A percentile compares a stretch with the other conserved stretches of the same genome.
phyloP scores from a whole-genome alignment of 2,797 vertebrate genomes.

The Octomys mimax region DNA sequence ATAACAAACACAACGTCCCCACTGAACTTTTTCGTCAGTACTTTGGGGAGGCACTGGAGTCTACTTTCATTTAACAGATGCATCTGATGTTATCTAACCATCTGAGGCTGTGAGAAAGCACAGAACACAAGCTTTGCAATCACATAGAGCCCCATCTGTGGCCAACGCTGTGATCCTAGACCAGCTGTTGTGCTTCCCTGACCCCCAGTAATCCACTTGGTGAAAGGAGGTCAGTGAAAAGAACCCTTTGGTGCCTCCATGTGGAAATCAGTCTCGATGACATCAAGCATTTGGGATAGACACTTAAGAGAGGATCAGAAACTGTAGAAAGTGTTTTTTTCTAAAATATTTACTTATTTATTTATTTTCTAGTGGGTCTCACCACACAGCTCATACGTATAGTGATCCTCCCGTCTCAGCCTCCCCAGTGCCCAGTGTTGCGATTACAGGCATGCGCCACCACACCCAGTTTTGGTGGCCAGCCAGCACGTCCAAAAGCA shows the following conservation, averaged over 20 bases:
- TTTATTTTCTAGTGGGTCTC: too few species aligned
- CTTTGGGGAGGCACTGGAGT: not conserved
- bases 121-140: not conserved
- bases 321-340: not conserved
- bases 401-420: too few species aligned
- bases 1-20: not conserved
- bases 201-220: not conserved
- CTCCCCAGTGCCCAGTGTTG: too few species aligned
- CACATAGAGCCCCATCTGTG: fast-evolving
- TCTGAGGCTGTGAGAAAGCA: not conserved
- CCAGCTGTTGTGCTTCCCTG: not conserved
- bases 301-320: not conserved
- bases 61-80: not conserved
- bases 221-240: not conserved
- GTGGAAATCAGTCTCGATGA: not conserved
- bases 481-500: too few species aligned
- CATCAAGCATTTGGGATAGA: not conserved
- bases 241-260: not conserved
- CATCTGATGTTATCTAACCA: not conserved
- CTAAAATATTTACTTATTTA: too few species aligned
- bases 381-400: too few species aligned
- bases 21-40: constrained; percentile 29
- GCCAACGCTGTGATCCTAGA: not conserved
- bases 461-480: too few species aligned
- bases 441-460: too few species aligned